Base-by-base conservation (phyloP, 92 coral and sea anemone species). In the Paramuricea clavata region DNA sequence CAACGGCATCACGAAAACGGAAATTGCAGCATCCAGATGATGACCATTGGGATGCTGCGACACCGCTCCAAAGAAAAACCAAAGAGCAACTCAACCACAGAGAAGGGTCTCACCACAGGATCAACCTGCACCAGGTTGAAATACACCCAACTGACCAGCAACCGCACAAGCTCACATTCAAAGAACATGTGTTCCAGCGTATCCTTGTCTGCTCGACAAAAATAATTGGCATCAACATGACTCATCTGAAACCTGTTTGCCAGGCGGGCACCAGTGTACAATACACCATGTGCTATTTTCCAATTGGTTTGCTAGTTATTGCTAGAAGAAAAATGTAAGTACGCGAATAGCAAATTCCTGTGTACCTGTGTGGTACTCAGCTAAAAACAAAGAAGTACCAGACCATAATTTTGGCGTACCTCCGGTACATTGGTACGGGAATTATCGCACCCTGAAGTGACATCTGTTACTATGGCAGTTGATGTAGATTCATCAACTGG, bases 21-120 rank as follows among this genome's bases (percentile, higher is more conserved):
- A 13, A 52, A 17, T 52, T 13, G 61, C 61, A 33, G 76, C 76
- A 69, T 33, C 47, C 44, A 69, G 12, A 69, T 41, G 28, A 69
- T 33, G 1, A 69, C 16, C 1, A 9, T 2, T 2, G 76, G 76
- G 47, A 69, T 22, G 4, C 1, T 9, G 6, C 50, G 44, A 10
- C 74, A 5, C 15, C 74, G 4, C 2, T 12, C 47, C 12, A 43
- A 6, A 69, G 76, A 69, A 17, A 69, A 41, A 7, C 72, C 72
- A 26, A 65, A 26, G 4, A 65, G 72, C 31, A 65, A 26, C 22
- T 65, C 72, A 5, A 3, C 72, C 4, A 65, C 33, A 65, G 33
- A 2, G 34, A 65, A 65, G 16, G 32, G 72, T 1, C 34, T 32
- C 3, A 2, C 72, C 3, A n/a, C 16, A 1, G 72, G 72, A 27